Percentiles rank a stretch among this genome's conserved stretches.
These are phyloP conservation scores for Oceanites oceanicus DNA, from an alignment of 2,113 vertebrate genomes.

Conservation along the genomic window DNA sequence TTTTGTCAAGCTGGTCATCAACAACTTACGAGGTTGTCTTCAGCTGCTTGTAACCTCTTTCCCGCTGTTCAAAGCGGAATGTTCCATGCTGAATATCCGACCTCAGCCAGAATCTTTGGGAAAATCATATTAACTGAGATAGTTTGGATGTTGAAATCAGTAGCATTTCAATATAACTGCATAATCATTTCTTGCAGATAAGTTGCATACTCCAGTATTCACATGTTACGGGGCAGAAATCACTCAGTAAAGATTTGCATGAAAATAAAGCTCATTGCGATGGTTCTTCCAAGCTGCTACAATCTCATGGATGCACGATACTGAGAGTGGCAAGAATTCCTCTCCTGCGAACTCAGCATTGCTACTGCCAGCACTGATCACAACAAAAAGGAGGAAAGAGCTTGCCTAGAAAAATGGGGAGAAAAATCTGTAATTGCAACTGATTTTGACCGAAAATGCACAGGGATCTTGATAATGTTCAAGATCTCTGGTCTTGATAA, in stretches of 20 bases:
- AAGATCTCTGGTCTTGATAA: not conserved
- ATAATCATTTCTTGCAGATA: not conserved
- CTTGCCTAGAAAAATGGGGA: not conserved
- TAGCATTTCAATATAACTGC: not conserved
- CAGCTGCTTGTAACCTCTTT: not conserved
- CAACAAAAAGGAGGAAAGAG: not conserved
- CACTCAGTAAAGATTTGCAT: not conserved
- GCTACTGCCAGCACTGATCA: not conserved
- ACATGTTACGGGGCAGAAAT: not conserved
- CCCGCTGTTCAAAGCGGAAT: rapidly evolving
- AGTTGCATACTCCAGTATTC: not conserved
- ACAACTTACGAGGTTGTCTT: not conserved
- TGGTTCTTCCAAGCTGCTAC: not conserved
- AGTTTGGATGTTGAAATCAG: not conserved
- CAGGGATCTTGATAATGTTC: not conserved
- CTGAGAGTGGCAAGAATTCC: not conserved
- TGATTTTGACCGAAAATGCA: not conserved
- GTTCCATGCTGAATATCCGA: not conserved
- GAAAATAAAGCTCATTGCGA: not conserved
- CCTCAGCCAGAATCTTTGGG: not conserved
- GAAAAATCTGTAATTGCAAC: not conserved
- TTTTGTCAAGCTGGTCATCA: not conserved
- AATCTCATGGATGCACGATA: not conserved
- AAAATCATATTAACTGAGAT: not conserved
- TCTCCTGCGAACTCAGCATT: not conserved